Percentiles rank a stretch among this genome's conserved stretches.
These are phyloP conservation scores for Platysternon megacephalum DNA, from an alignment of 2,113 vertebrate species.

Conservation along the genomic window DNA sequence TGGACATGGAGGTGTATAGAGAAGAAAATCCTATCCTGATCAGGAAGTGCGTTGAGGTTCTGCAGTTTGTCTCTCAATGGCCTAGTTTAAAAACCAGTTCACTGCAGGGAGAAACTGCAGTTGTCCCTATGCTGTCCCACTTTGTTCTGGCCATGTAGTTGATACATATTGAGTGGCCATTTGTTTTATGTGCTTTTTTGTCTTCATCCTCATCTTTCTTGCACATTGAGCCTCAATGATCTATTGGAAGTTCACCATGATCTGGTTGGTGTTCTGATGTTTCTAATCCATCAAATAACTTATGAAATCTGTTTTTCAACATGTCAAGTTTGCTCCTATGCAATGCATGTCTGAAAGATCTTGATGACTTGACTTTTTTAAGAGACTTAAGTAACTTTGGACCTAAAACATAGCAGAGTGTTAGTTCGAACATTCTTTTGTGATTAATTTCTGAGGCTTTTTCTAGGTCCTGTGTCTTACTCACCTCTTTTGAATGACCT, in stretches of 20 bases:
- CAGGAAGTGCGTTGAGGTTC: neutral
- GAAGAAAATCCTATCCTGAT: neutral
- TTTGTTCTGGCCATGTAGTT: neutral
- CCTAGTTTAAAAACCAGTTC: neutral
- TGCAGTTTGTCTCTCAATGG: neutral
- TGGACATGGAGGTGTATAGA: neutral
- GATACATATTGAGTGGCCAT: neutral
- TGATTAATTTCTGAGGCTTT: neutral
- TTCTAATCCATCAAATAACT: neutral
- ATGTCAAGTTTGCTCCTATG: neutral
- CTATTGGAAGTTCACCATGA: neutral
- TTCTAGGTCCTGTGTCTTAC: neutral
- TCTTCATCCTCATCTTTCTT: neutral
- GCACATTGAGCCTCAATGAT: neutral
- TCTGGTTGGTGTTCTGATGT: neutral
- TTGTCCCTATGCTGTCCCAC: neutral
- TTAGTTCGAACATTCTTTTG: neutral
- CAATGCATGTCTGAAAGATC: neutral
- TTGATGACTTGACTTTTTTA: neutral
- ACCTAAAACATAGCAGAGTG: neutral
- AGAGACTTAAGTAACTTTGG: too few relatives aligned
- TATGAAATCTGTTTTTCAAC: neutral
- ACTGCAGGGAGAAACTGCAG: neutral
- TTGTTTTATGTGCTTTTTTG: neutral
- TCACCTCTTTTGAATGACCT: neutral